Evolutionary conservation across 2,113 vertebrate genomes (phyloP), one percentile per base, ranked within the genome.

Genomic region (Nannospalax galili): DNA sequence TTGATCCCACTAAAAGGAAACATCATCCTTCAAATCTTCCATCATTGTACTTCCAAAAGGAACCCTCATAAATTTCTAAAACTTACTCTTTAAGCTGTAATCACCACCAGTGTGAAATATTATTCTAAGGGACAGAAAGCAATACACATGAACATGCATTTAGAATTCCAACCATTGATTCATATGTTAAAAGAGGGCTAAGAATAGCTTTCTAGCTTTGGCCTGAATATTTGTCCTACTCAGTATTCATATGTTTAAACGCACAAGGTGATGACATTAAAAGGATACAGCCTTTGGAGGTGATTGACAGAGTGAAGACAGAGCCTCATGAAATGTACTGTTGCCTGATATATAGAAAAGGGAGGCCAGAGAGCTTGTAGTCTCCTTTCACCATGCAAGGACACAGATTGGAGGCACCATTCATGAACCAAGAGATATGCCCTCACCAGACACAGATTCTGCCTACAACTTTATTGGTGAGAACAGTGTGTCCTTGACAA

Each of bases 1-100:
- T 72, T 32, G 7, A 60, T 26, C 28, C 72, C 74, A 69, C 9
- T 52, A 56, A 91, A 60, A 67, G 45, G 35, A 8, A 67, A 22
- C 7, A 12, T 0, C 37, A 9, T 1, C 4, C 7, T 45, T 42
- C 19, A 67, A n/a, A n/a, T n/a, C n/a, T 7, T 4, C 26, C 0
- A 1, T 3, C 1, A n/a, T n/a, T n/a, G n/a, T n/a, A n/a, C 19
- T 37, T 58, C 62, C 11, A 42, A 7, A 30, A 35, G 45, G 20
- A 37, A 65, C 22, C 9, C 1, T 84, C n/a, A 73, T 22, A 73
- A 40, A 5, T 69, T 72, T 95, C 80, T 58, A 70, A 89, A 64
- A 26, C 24, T 28, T 26, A 74, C 9, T 28, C 1, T 73, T 67
- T 32, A 84, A 32, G 2, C 42, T 42, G 9, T n/a, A 16, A 60